Evolutionary conservation across 1,140 invertebrate species (phyloP), one percentile per base, ranked within the genome.

Genomic region (Samia ricini): DNA sequence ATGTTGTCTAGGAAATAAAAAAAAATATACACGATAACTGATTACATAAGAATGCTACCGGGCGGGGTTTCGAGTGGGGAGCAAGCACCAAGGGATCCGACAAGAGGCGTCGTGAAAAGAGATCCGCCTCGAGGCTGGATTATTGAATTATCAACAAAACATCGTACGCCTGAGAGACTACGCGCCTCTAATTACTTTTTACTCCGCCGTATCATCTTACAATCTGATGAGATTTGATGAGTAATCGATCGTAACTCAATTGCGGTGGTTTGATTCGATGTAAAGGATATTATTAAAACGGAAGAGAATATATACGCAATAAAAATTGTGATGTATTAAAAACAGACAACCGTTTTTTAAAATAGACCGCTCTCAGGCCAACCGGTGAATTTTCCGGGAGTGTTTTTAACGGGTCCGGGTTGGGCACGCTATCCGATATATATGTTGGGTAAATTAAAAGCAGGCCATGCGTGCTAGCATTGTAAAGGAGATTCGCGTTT

Each of bases 141-240:
- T 89, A 89, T 89, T 88, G 83, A 89, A 87, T 88, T 87, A 87
- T 82, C 87, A 87, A 89, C 85, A 88, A 89, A 86, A 86, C 86
- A 86, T 78, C 79, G 80, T 71, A 88, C 85, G 81, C 81, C 75
- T 76, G 77, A 80, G 74, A 83, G 77, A 73, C 71, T 76, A 63
- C 81, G 76, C 72, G 74, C 64, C 66, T 84, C 79, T 89, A 89
- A 89, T 89, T 89, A 86, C 82, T 87, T 88, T 83, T 70, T 74
- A 81, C 76, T 79, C 77, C 69, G 71, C 72, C 69, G 76, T 85
- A 83, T 83, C 79, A 75, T 85, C 81, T 78, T 75, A 65, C 79
- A 83, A 79, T 81, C 78, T 59, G 77, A 77, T 75, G 69, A 79
- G 74, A 84, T 78, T 80, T 78, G 75, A 73, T 73, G 71, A 69